phyloP scores from a whole-genome alignment of 2,888 invertebrate genomes.

The Eupithecia abbreviata region DNA sequence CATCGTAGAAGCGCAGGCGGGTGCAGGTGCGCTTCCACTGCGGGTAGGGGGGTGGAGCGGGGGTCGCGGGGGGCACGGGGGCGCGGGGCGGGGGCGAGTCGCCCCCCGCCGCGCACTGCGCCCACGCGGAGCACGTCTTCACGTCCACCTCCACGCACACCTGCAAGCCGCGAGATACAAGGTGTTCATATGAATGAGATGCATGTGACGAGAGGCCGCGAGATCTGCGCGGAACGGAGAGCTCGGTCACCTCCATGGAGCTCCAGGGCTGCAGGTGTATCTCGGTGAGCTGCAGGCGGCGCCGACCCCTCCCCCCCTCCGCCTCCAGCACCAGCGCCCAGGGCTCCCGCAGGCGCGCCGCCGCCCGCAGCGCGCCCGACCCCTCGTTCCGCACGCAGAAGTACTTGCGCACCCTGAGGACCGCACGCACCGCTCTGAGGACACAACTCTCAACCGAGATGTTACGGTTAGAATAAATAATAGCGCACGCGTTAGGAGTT shows the following conservation, averaged over 20 bases:
- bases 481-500: not conserved
- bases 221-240: not conserved
- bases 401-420: constrained; percentile 61
- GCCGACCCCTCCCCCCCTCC: constrained; percentile 19
- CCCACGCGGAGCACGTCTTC: constrained; percentile 49
- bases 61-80: constrained; percentile 13
- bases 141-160: constrained; percentile 56
- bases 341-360: constrained; percentile 47
- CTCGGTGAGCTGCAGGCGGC: constrained; percentile 10
- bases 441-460: not conserved
- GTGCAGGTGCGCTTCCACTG: constrained; percentile 37
- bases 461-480: not conserved
- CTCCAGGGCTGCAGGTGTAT: constrained; percentile 53
- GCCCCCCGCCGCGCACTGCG: constrained; percentile 15
- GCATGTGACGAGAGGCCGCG: not conserved
- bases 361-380: constrained; percentile 49
- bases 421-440: not conserved
- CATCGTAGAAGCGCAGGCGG: constrained; percentile 54
- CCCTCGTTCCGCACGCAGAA: constrained; percentile 61
- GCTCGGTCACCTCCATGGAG: constrained; percentile 52
- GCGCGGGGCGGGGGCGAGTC: not conserved
- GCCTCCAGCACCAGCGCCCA: constrained; percentile 54
- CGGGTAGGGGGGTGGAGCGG: constrained; percentile 10
- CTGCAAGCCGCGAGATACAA: constrained; percentile 41
- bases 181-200: not conserved